Percentiles rank a stretch among this genome's conserved stretches.
Conservation (phyloP, 2,888 invertebrate species). For the Lordiphosa fenestrarum region DNA sequence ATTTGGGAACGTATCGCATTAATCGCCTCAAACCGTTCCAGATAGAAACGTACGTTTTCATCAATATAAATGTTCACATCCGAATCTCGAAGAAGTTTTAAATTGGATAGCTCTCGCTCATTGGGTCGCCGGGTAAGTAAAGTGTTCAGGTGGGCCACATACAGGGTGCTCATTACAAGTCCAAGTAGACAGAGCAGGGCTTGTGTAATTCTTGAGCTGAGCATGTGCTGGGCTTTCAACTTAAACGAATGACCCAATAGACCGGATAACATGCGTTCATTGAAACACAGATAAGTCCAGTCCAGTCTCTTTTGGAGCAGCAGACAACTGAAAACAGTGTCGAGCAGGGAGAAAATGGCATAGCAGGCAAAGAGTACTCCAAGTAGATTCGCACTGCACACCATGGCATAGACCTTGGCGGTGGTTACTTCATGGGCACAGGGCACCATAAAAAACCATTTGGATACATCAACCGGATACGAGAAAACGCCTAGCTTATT, state of each 20-base stretch:
- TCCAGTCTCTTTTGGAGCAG: conserved; percentile 20
- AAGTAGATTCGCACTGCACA: conserved; percentile 26
- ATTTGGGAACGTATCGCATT: conserved; percentile 20
- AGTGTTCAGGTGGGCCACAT: conserved; percentile 48
- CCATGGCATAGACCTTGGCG: conserved; percentile 35
- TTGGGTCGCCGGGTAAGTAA: conserved; percentile 52
- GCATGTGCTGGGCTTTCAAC: conserved; percentile 19
- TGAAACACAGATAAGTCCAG: conserved; percentile 43
- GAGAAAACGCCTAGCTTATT: conserved; percentile 26
- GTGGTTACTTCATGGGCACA: conserved; percentile 50
- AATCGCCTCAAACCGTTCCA: conserved; percentile 3
- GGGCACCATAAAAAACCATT: conserved; percentile 52
- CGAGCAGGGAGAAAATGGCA: conserved; percentile 41
- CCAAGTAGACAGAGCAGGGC: conserved; percentile 49
- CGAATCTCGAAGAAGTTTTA: conserved; percentile 30
- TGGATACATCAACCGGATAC: conserved; percentile 24
- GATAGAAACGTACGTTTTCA: conserved; percentile 40
- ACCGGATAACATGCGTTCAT: conserved; percentile 55
- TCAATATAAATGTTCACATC: conserved; percentile 34
- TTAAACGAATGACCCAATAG: conserved; percentile 48
- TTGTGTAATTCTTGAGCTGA: conserved; percentile 40
- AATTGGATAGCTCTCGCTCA: conserved; percentile 28
- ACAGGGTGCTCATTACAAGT: conserved; percentile 44
- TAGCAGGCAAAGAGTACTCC: conserved; percentile 33
- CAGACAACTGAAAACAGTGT: conserved; percentile 29